Evolutionary conservation across 2,113 vertebrate genomes (phyloP), one percentile per base, ranked within the genome.

Genomic region (Chionodraco myersi): DNA sequence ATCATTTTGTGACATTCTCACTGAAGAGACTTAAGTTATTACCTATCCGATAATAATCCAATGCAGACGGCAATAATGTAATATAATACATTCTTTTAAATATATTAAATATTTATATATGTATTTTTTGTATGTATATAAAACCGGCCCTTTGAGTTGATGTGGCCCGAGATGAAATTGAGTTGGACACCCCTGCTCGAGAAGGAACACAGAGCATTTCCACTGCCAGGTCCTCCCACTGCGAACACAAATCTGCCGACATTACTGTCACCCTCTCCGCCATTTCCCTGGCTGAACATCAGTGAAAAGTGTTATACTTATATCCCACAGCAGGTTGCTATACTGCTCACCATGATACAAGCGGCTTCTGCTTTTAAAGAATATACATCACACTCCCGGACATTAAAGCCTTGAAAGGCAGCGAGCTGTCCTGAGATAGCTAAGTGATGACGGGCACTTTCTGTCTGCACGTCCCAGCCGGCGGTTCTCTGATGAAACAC

Each of bases 211-310:
- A 41, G 54, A 41, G 59, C 41, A 12, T 71, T 59, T 68, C 41
- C 52, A 8, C 0, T 15, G 72, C 65, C 72, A 74, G 57, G 8
- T 59, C 67, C 47, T 49, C 47, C 47, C 76, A 71, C 45, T 10
- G 26, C 78, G 41, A 23, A 67, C 44, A 76, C 60, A 56, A 75
- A 81, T 66, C 73, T 53, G 75, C 72, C 21, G 53, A 77, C 72
- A 51, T 74, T 77, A 82, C 51, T 76, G 66, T 80, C 68, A 66
- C 26, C 41, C 64, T 76, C 16, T 74, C 56, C 67, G 70, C n/a
- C 6, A 45, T 69, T 81, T 79, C 14, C 57, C 82, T 82, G 80
- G 80, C 80, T 71, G 68, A 54, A 61, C 74, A 75, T 91, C 85
- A 75, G 76, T 64, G 70, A 54, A 80, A 45, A 54, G 82, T 59